Base-by-base conservation (phyloP, 92 coral and sea anemone genomes). In the Heteractis magnifica region DNA sequence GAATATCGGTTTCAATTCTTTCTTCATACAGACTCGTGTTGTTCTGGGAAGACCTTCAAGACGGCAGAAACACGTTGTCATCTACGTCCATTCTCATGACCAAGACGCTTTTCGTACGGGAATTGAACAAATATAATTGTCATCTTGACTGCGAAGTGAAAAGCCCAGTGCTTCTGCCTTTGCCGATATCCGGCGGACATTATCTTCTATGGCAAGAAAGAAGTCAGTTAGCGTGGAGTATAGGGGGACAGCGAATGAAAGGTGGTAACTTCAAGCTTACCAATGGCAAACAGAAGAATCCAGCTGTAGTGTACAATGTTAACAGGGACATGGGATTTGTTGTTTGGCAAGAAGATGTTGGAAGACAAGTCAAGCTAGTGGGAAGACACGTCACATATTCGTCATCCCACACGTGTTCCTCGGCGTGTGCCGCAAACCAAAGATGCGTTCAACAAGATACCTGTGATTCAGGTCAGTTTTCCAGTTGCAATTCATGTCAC, bases 131-230 rank as follows among this genome's bases (percentile, higher is more conserved):
- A 78, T 65, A 83, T 65, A 59, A 76, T 62, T 96, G 99, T 72
- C 83, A 76, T 13, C 83, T 82, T 26, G 78, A 86, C 79, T 81
- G 79, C 70, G 91, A 89, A 77, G 91, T 92, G 4, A 83, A 86
- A 65, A 90, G 87, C 19, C 96, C 99, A 0, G 95, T 87, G n/a
- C 88, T 94, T 8, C 84, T 92, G 64, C 91, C 86, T 78, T 84
- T 92, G 78, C 92, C 96, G 0, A 65, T 60, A 72, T 90, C 89
- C 52, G 92, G 93, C 21, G 85, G 87, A 15, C 98, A 96, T 78
- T 89, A 85, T 50, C 87, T 96, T 79, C 5, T 96, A 19, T 96
- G 99, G 99, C 93, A 96, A 72, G 92, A 96, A 65, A 90, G 90
- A 59, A 77, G 82, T 50, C 71, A 51, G 65, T 75, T 79, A 15